These are phyloP conservation scores for Anguilla pacifica DNA, from an alignment of 2,797 vertebrate species.

Conservation along the genomic window DNA sequence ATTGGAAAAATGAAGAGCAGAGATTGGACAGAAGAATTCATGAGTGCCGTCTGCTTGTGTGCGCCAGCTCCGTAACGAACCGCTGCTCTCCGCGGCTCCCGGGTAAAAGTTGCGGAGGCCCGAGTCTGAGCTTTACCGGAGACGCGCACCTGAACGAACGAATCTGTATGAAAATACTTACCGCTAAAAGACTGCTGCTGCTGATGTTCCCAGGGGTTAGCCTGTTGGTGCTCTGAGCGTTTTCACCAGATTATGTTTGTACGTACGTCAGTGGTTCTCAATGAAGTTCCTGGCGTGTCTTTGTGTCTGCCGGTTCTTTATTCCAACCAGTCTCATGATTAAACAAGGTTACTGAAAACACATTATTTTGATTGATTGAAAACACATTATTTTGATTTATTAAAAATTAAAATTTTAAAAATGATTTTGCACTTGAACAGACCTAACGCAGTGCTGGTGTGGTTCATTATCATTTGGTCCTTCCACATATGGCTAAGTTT, in stretches of 20 bases:
- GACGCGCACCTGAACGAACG: background rate
- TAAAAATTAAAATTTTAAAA: no score
- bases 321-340: background rate
- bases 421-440: background rate
- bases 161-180: background rate
- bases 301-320: background rate
- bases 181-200: conserved; percentile 8
- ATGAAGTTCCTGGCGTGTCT: background rate
- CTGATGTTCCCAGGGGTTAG: no score
- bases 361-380: no score
- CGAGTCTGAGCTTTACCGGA: background rate
- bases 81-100: background rate
- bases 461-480: background rate
- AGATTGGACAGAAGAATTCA: background rate
- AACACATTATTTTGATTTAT: no score
- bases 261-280: background rate
- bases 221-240: background rate
- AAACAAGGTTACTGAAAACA: background rate
- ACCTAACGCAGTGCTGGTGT: background rate
- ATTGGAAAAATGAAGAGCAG: conserved; percentile 3
- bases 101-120: background rate
- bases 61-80: background rate
- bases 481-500: background rate
- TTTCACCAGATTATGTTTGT: background rate
- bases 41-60: background rate